Conservation (phyloP, 2,113 vertebrate genomes). For the Chroicocephalus ridibundus region DNA sequence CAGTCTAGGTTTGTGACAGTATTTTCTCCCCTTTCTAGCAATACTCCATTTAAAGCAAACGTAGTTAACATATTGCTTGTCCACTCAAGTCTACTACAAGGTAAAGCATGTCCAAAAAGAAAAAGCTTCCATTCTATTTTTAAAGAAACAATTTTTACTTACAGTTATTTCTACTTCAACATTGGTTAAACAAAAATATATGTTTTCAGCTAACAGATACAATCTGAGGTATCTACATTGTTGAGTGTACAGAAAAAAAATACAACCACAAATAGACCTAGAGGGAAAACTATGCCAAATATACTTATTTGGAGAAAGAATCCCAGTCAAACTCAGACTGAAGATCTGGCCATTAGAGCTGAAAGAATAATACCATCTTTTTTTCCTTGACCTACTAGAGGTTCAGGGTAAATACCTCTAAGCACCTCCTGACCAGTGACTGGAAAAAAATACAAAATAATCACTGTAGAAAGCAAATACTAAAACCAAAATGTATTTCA, state of each 20-base stretch:
- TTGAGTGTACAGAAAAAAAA: neutral
- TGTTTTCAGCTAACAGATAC: neutral
- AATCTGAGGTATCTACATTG: neutral
- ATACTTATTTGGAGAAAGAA: neutral
- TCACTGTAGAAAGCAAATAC: neutral
- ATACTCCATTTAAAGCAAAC: neutral
- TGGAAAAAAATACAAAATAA: neutral
- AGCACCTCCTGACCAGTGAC: neutral
- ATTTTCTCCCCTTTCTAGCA: neutral
- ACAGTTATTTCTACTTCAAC: neutral
- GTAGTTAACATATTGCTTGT: neutral
- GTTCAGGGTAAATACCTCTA: neutral
- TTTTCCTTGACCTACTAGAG: neutral
- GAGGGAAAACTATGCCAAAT: neutral
- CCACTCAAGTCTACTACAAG: neutral
- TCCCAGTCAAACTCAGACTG: neutral
- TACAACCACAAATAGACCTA: neutral
- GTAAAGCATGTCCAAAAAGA: neutral
- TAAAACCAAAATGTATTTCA: neutral
- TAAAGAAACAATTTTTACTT: neutral
- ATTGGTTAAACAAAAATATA: neutral
- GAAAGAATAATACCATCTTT: neutral
- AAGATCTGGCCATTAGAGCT: neutral
- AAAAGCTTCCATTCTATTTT: neutral
- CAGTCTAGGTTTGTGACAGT: neutral